Percentiles rank a stretch among this genome's conserved stretches.
Conservation (phyloP, 2,797 vertebrate genomes). For the Borostomias antarcticus region DNA sequence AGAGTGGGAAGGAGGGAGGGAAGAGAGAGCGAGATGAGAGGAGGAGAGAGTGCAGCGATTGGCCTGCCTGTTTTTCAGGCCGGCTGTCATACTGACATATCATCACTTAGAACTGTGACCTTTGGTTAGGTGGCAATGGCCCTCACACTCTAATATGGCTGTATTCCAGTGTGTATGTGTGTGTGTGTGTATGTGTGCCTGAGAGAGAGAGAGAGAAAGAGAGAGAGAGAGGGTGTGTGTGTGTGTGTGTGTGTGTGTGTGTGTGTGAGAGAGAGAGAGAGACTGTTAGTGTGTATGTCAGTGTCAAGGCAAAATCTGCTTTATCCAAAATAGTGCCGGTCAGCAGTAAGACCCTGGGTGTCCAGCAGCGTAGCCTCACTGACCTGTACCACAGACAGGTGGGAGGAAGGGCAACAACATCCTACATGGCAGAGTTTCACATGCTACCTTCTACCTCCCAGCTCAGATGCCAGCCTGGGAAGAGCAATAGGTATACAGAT, state of each 20-base stretch:
- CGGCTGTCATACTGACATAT: constrained; percentile 68
- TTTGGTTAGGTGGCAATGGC: constrained; percentile 54
- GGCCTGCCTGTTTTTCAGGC: constrained; percentile 64
- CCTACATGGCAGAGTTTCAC: too few relatives aligned
- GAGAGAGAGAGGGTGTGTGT: background rate
- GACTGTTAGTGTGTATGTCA: too few relatives aligned
- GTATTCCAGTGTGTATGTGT: constrained; percentile 23
- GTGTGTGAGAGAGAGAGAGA: constrained; percentile 1
- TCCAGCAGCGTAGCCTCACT: too few relatives aligned
- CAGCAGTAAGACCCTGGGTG: too few relatives aligned
- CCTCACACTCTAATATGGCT: constrained; percentile 36
- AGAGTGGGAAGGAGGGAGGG: background rate
- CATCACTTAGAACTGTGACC: constrained; percentile 69
- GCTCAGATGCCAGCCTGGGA: too few relatives aligned
- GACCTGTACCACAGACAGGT: too few relatives aligned
- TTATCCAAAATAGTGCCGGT: too few relatives aligned
- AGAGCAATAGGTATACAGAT: too few relatives aligned
- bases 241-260: constrained; percentile 11
- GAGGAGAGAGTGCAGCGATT: background rate
- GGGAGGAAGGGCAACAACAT: too few relatives aligned
- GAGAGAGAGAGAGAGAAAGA: constrained; percentile 4
- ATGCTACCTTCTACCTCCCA: too few relatives aligned
- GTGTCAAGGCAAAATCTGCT: too few relatives aligned
- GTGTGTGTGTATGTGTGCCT: constrained; percentile 6
- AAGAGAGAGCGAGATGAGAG: background rate